Evolutionary conservation across 1,140 invertebrate genomes (phyloP), one percentile per base, ranked within the genome.

Genomic region (Dinoponera quadriceps): DNA sequence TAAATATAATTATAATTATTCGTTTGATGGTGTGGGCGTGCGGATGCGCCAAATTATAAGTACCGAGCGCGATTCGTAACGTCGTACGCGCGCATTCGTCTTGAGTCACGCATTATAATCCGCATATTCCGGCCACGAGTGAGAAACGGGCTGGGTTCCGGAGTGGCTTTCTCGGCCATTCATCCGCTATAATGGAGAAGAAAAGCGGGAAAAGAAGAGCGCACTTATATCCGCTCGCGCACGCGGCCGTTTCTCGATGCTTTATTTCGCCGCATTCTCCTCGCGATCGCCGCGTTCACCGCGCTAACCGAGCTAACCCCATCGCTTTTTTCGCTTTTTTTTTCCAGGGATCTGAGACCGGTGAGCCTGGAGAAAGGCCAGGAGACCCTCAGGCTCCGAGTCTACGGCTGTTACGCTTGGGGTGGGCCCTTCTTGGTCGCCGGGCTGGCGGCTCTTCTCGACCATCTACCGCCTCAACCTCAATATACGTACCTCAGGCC

Each of bases 371-470:
- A 98, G 93, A 97, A 97, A 91, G 96, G 96, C 88, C 97, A 98
- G 95, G 97, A 98, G 93, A 94, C 96, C 48, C 95, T 96, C 77
- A 95, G 97, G 54, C 95, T 97, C 66, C 95, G 97, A 55, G 94
- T 97, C 44, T 98, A 97, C 93, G 96, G 96, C 82, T 95, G 96
- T 85, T 98, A 97, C 93, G 97, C 97, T 54, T 98, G 97, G 97
- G 97, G 97, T 83, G 95, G 96, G 25, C 97, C 97, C 22, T 94
- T 97, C 71, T 89, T 97, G 59, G 96, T 97, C 83, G 96, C 97
- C 59, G 96, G 96, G 68, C 94, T 96, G 65, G 97, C 96, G 25
- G 96, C 96, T 25, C 94, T 96, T 83, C 94, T 97, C 57, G 97
- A 98, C 94, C 93, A 95, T 82, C 94, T 96, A 83, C 96, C 96